Evolutionary conservation across 2,797 vertebrate genomes (phyloP), one percentile per base, ranked within the genome.

Genomic region (Sternarchorhynchus goeldii): DNA sequence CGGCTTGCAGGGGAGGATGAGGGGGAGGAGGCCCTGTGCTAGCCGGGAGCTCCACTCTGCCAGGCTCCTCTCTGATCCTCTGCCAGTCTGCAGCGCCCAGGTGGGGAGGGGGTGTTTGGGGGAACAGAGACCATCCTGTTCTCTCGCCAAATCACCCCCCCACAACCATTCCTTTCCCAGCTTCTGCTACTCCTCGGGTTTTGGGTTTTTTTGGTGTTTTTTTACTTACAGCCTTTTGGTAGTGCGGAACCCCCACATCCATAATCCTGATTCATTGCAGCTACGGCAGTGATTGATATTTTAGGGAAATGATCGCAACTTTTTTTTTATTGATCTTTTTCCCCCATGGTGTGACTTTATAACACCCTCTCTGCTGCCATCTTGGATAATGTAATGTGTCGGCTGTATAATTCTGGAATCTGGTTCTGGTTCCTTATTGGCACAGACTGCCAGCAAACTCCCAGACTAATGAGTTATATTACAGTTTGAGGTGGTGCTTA

Each of bases 121-220:
- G 36, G 87, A 91, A 91, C 92, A 93, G 90, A 92, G 92, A 84
- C 89, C 89, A 87, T 85, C 88, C 88, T 93, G 91, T 94, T 91
- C 89, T 87, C 81, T 80, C 89, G 89, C 92, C 92, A 93, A 87
- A 78, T 76, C 67, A 68, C 81, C 73, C 82, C 86, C 77, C 84
- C 80, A 25, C 60, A 1, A 45, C 69, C 70, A 72, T 73, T 81
- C 78, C 77, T 85, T 85, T 87, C 85, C 78, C 79, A 64, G 41
- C 78, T 73, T 67, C 53, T 69, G 63, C 59, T 62, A 36, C 57
- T 56, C 21, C 39, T 62, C 25, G 25, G 25, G 25, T 75, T 45
- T 45, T 10, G 2, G 7, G 6, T 45, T 45, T 10, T 45, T 45
- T 45, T 5, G 7, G 7, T 5, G 63, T 16, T n/a, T 70, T 58